Evolutionary conservation across 2,888 invertebrate species (phyloP).

Genomic region (Sphinx pinastri): DNA sequence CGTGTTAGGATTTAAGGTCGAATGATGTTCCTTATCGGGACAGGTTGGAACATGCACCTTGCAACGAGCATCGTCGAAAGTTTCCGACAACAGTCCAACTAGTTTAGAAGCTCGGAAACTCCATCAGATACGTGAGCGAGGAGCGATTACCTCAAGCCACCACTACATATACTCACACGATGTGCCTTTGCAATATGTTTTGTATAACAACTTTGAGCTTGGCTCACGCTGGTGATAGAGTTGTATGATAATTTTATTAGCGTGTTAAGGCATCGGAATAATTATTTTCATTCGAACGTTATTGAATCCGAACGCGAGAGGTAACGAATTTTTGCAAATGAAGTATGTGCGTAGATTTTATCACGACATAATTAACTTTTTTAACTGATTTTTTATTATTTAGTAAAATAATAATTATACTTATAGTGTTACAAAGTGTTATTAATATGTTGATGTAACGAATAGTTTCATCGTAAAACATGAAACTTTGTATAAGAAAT

Average conservation of each 20-base stretch:
- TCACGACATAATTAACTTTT: too few species aligned
- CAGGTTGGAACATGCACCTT: conserved; percentile 73
- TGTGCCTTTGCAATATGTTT: conserved; percentile 25
- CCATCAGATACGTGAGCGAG: conserved; percentile 78
- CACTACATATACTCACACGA: conserved; percentile 31
- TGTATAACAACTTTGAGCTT: conserved; percentile 17
- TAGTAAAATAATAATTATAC: too few species aligned
- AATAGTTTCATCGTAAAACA: background rate
- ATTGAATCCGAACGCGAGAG: too few species aligned
- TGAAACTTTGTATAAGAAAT: background rate
- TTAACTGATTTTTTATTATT: too few species aligned
- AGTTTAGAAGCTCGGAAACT: conserved; percentile 81
- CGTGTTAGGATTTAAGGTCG: conserved; percentile 68
- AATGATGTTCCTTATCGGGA: conserved; percentile 73
- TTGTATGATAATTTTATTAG: conserved; percentile 11
- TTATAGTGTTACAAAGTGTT: background rate
- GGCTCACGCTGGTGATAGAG: background rate
- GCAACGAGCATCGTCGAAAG: conserved; percentile 68
- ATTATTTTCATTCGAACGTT: background rate
- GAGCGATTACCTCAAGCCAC: conserved; percentile 68
- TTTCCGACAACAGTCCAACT: conserved; percentile 78
- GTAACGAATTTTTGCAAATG: too few species aligned
- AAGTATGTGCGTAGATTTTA: too few species aligned
- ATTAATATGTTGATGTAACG: background rate
- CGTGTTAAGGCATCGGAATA: background rate